Percentiles rank a stretch among this genome's conserved stretches.
Conservation (phyloP, 2,113 vertebrate genomes). For the Platysteira castanea region DNA sequence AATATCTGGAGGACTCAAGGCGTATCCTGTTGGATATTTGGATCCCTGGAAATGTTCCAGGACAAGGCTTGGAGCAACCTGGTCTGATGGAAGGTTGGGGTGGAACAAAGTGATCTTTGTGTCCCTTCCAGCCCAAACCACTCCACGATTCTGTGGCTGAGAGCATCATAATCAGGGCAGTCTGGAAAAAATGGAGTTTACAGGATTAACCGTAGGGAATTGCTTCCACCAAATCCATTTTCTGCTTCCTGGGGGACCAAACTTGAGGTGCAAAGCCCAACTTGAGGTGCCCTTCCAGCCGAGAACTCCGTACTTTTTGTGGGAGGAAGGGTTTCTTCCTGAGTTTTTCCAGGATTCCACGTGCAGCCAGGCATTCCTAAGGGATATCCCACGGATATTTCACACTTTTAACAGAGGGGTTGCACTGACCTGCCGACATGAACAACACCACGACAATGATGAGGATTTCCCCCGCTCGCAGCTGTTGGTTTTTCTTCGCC, state of each 20-base stretch:
- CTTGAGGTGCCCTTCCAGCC: neutral
- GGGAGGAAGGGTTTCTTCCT: neutral
- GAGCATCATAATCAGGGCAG: neutral
- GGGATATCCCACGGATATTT: fast-evolving
- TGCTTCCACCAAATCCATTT: neutral
- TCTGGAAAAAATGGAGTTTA: neutral
- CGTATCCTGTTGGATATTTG: neutral
- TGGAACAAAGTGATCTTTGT: neutral
- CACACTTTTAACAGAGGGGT: neutral
- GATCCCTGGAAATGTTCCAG: neutral
- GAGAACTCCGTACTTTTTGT: fast-evolving
- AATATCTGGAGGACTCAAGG: neutral
- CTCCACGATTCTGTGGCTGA: neutral
- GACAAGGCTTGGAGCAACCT: neutral
- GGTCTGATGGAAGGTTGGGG: neutral
- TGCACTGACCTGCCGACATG: conserved; percentile 93
- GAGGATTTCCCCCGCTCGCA: conserved; percentile 90
- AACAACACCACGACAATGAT: conserved; percentile 95
- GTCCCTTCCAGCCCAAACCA: neutral
- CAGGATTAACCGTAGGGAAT: neutral
- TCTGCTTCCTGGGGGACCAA: neutral
- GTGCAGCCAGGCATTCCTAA: neutral
- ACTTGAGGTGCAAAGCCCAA: neutral
- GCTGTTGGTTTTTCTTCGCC: conserved; percentile 79
- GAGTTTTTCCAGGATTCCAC: neutral